Evolutionary conservation across 2,113 vertebrate species (phyloP).

Genomic region (Ceyx melanurus): DNA sequence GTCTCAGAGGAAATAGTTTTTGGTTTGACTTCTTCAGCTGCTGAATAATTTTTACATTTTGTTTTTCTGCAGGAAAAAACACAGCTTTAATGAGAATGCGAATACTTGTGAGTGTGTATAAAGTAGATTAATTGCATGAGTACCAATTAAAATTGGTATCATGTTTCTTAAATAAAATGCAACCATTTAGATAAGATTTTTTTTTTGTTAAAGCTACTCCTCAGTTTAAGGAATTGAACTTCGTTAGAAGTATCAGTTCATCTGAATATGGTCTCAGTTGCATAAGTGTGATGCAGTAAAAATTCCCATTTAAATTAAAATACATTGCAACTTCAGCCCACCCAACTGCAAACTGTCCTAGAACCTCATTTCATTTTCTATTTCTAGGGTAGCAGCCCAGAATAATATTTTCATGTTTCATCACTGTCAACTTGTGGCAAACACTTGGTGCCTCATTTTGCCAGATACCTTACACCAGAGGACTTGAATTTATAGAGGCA

Average conservation of each 20-base stretch:
- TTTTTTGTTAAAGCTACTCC: background rate
- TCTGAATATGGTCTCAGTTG: background rate
- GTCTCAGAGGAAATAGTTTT: slow-evolving; percentile 29
- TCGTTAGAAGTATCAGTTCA: background rate
- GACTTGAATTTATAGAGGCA: background rate
- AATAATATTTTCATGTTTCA: background rate
- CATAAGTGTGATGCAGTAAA: background rate
- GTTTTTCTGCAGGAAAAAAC: background rate
- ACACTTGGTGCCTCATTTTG: slow-evolving; percentile 6
- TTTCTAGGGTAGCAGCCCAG: background rate
- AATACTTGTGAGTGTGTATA: background rate
- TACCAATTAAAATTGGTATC: background rate
- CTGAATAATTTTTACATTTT: background rate
- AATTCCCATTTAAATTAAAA: slow-evolving; percentile 9
- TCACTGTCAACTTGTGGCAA: background rate
- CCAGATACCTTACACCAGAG: background rate
- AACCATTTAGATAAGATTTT: background rate
- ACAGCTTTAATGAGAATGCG: background rate
- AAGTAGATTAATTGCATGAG: background rate
- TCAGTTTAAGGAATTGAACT: background rate
- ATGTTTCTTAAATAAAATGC: background rate
- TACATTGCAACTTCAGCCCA: background rate
- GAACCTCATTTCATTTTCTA: background rate
- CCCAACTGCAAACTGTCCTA: background rate
- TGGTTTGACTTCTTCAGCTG: slow-evolving; percentile 5